These are phyloP conservation scores for Idaea biselata DNA, from an alignment of 2,888 invertebrate species.

Conservation along the genomic window DNA sequence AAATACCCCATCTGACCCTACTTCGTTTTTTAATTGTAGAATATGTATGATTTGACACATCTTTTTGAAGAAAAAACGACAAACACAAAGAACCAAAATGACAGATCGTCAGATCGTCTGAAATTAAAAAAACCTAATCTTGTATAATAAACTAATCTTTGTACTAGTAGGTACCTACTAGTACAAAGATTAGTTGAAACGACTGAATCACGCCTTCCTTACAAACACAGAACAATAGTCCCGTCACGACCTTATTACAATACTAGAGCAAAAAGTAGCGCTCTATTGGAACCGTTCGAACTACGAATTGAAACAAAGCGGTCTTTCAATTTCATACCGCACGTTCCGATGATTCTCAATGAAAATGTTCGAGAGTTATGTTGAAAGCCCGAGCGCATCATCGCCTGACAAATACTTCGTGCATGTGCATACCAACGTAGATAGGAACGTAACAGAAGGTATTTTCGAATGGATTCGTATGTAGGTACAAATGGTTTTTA, in stretches of 20 bases:
- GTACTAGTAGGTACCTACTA: no score
- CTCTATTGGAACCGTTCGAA: not conserved
- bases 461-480: no score
- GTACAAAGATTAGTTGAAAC: conserved; percentile 4
- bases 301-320: conserved; percentile 16
- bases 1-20: no score
- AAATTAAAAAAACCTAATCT: no score
- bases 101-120: no score
- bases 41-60: no score
- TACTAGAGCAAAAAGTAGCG: not conserved
- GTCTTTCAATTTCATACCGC: conserved; percentile 17
- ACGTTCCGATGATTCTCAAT: conserved; percentile 19
- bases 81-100: no score
- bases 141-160: no score
- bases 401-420: conserved; percentile 9
- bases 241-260: not conserved
- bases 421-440: not conserved
- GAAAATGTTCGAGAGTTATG: conserved; percentile 23
- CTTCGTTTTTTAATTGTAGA: no score
- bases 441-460: no score
- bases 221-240: not conserved
- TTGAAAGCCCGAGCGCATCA: conserved; percentile 22
- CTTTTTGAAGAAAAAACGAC: no score
- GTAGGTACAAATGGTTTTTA: no score
- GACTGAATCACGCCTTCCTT: not conserved